Evolutionary conservation across 1,140 invertebrate species (phyloP), one percentile per base, ranked within the genome.

Genomic region (Leptinotarsa texana): DNA sequence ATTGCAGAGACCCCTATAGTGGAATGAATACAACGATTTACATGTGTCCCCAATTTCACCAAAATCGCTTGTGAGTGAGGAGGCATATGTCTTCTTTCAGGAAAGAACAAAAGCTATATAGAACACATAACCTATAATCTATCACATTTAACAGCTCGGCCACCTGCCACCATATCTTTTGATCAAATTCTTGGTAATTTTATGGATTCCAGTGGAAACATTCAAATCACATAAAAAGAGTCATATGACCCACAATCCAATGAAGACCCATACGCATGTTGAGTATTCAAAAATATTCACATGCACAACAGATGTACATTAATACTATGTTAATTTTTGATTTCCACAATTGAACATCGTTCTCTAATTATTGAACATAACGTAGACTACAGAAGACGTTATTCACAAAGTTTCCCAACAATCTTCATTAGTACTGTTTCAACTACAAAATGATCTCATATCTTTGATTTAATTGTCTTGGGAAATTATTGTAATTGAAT

Each of bases 401-500:
- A 57, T 57, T 57, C 51, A 57, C 51, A 57, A 57, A 18, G n/a
- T 57, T 57, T 57, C 51, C n/a, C 51, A 57, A 57, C 51, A 57
- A 15, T 13, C 15, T 57, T 57, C 51, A 57, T 57, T 57, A 57
- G 51, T 57, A 18, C 51, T 57, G n/a, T 57, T 57, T 17, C 17
- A 57, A 57, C 51, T 57, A 57, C 51, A 57, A 57, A 57, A 57
- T 57, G 51, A 57, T 57, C 51, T 57, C 51, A 57, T 57, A 57
- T 57, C 51, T 57, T 57, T 57, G 51, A 57, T 57, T 57, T 57
- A 57, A 57, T 57, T 57, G 51, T 57, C 51, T 57, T 57, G 51
- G 51, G 51, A 57, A 57, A 57, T 57, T 13, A 57, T 57, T 57
- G 15, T 57, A 57, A 57, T 57, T 57, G 51, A 57, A 57, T 57